These are phyloP conservation scores for Bombylius discolor DNA, from an alignment of 2,888 invertebrate species.

Conservation along the genomic window DNA sequence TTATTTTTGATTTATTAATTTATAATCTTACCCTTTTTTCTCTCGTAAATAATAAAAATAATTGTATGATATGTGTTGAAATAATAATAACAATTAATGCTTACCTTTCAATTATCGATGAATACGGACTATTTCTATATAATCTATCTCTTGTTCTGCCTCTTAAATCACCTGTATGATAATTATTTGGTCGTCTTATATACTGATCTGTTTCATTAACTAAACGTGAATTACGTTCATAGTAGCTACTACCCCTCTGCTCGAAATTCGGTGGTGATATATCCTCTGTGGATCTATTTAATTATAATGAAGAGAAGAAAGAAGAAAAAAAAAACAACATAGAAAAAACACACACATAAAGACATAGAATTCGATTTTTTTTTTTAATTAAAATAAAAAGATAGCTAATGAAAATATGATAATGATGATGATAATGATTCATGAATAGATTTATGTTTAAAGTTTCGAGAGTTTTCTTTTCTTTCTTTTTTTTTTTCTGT, in stretches of 20 bases:
- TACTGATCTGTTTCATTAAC: slow-evolving; percentile 27
- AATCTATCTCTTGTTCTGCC: slow-evolving; percentile 35
- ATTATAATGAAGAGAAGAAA: slow-evolving; percentile 5
- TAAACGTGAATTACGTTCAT: slow-evolving; percentile 35
- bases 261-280: slow-evolving; percentile 36
- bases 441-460: too few species aligned
- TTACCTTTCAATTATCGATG: slow-evolving; percentile 34
- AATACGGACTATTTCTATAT: slow-evolving; percentile 36
- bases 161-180: slow-evolving; percentile 27
- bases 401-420: too few species aligned
- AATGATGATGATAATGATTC: too few species aligned
- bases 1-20: too few species aligned
- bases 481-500: too few species aligned
- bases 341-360: too few species aligned
- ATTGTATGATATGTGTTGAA: too few species aligned
- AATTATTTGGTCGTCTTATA: slow-evolving; percentile 27
- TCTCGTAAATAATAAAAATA: too few species aligned
- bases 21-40: too few species aligned
- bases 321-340: slow-evolving; percentile 2
- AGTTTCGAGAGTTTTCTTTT: too few species aligned
- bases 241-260: slow-evolving; percentile 35
- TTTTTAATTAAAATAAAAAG: too few species aligned
- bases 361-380: too few species aligned
- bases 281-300: slow-evolving; percentile 36
- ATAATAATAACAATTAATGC: not conserved